These are phyloP conservation scores for Cyclina sinensis DNA, from an alignment of 1,140 invertebrate genomes.

Conservation along the genomic window DNA sequence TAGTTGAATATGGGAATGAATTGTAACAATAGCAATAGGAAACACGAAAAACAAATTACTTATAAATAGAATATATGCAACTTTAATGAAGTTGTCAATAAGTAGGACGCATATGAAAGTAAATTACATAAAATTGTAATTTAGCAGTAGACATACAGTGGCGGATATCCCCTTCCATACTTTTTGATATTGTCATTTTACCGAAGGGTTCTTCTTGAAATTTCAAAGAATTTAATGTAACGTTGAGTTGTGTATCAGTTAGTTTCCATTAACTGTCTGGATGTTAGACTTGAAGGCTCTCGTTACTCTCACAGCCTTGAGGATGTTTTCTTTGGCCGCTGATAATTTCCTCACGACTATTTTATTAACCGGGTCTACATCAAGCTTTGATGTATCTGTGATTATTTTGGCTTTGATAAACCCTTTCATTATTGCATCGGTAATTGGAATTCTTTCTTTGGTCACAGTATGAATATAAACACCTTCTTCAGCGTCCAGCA, in stretches of 20 bases:
- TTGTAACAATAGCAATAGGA: too few relatives aligned
- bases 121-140: too few relatives aligned
- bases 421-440: slow-evolving; percentile 85
- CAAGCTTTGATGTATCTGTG: slow-evolving; percentile 80
- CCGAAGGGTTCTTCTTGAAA: too few relatives aligned
- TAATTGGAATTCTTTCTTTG: slow-evolving; percentile 79
- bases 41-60: too few relatives aligned
- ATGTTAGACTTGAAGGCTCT: slow-evolving; percentile 76
- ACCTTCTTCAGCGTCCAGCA: slow-evolving; percentile 81
- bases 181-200: too few relatives aligned
- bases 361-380: slow-evolving; percentile 84
- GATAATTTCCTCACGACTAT: slow-evolving; percentile 83
- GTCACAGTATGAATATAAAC: slow-evolving; percentile 84
- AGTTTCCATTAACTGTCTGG: slow-evolving; percentile 29
- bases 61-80: too few relatives aligned
- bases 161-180: too few relatives aligned
- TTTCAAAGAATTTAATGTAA: too few relatives aligned
- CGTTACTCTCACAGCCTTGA: slow-evolving; percentile 79
- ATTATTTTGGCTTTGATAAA: slow-evolving; percentile 85
- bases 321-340: slow-evolving; percentile 79
- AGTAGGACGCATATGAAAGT: too few relatives aligned
- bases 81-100: too few relatives aligned
- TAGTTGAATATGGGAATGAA: too few relatives aligned
- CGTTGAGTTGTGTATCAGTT: neutral
- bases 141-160: too few relatives aligned